Evolutionary conservation across 1,140 invertebrate species (phyloP).

Genomic region (Drosophila sp.): DNA sequence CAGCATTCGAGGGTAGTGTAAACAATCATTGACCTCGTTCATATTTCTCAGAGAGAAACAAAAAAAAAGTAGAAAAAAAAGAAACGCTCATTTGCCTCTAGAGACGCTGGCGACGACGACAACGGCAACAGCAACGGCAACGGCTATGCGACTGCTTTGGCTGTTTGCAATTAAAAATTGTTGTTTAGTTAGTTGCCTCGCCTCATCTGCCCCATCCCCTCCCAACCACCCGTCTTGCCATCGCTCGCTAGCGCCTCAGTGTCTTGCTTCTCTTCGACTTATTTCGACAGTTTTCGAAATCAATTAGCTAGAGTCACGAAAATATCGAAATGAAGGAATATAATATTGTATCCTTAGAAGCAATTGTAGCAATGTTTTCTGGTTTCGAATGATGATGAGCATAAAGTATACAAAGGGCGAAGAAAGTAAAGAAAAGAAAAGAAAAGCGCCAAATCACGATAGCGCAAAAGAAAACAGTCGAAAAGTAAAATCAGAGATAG

Average conservation of each 20-base stretch:
- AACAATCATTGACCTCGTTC: constrained; percentile 82
- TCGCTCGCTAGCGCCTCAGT: background rate
- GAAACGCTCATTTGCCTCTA: constrained; percentile 72
- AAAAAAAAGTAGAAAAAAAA: background rate
- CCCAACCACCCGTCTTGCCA: background rate
- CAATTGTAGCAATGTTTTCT: constrained; percentile 26
- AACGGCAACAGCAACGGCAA: constrained; percentile 4
- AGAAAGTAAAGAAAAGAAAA: constrained; percentile 19
- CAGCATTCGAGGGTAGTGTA: constrained; percentile 80
- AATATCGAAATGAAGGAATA: background rate
- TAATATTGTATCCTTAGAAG: background rate
- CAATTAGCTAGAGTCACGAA: constrained; percentile 3
- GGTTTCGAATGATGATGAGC: constrained; percentile 63
- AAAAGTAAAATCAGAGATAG: constrained; percentile 19
- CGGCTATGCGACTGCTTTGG: constrained; percentile 33
- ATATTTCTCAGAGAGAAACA: constrained; percentile 62
- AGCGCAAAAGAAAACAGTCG: constrained; percentile 29
- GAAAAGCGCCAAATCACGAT: constrained; percentile 56
- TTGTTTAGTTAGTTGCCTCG: constrained; percentile 54
- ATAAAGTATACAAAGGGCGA: constrained; percentile 41
- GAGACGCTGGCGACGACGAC: constrained; percentile 25
- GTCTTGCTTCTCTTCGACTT: background rate
- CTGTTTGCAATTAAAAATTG: constrained; percentile 72
- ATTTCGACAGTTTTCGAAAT: constrained; percentile 32
- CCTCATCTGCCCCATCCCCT: background rate